Evolutionary conservation across 2,797 vertebrate species (phyloP), one percentile per base, ranked within the genome.

Genomic region (Triplophysa yarkandensis): DNA sequence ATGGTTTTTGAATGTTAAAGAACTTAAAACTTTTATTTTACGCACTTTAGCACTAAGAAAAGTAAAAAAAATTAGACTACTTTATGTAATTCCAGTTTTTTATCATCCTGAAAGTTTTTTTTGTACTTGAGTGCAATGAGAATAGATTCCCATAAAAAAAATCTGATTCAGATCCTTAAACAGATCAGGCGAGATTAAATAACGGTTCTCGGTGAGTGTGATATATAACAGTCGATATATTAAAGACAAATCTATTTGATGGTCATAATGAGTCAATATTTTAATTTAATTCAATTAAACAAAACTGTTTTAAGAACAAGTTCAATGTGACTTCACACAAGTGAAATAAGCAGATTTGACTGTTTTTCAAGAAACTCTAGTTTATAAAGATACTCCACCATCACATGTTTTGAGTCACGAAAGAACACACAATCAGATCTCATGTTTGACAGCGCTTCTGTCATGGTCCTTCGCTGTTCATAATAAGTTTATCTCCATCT

Each of bases 401-500:
- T 52, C 23, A 64, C 57, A 63, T 71, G 9, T 70, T 77, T 77
- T 71, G 41, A 28, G 30, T 36, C 17, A 39, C 39, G 6, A 8
- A 41, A 6, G 32, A 48, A 68, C 62, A 32, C 25, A 57, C 28
- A 34, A 54, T 63, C 41, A 54, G 34, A 75, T 43, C 46, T 34
- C 21, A 7, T 39, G 61, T 73, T 74, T 57, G 44, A 81, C 74
- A 57, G 58, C 52, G 54, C 48, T 54, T 74, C 74, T 67, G 77
- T 54, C 69, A 64, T 52, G 39, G 11, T 30, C 44, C 41, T 67
- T 55, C 69, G 48, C 71, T 79, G 39, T 60, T 74, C 68, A 62
- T 74, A 80, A 57, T 48, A 50, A 60, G 72, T 78, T 70, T 41
- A 76, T 73, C 48, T 54, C 67, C 84, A 81, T 82, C 80, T 84